Evolutionary conservation across 2,888 invertebrate species (phyloP), one percentile per base, ranked within the genome.

Genomic region (Andrena dorsata): DNA sequence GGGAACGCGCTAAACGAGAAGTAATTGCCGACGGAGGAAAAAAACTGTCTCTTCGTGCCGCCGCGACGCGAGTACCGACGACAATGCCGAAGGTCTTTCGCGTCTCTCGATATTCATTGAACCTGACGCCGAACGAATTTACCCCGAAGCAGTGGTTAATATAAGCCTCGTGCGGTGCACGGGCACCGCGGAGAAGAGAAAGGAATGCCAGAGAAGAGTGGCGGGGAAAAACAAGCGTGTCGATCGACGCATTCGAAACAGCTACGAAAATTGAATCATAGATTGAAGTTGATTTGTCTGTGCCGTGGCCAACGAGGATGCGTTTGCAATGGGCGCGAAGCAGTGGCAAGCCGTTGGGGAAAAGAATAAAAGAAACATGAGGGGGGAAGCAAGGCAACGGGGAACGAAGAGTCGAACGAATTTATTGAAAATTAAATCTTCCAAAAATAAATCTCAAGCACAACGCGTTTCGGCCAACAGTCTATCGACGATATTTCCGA

Each of bases 361-460:
- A 56, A 65, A 58, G 75, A 64, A 64, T 69, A 41, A 56, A 64
- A 60, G 23, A 23, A 26, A 26, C 23, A 13, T 23, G n/a, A 0
- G 10, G 32, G 32, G 35, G 35, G 23, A 20, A 70, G 56, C 76
- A 32, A 35, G 28, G 28, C 23, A 4, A 56, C 70, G 35, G 75
- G 26, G 49, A 70, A 53, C 76, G 80, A 81, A 77, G 83, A 78
- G 78, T 66, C 56, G 69, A 74, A 60, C 61, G 82, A 85, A 88
- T 88, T 88, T 86, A 84, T 88, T 83, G 86, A 87, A 84, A 88
- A 88, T 88, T 87, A 81, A 88, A 88, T 89, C 82, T 83, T 32
- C 30, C 64, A 49, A 49, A 71, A 77, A 64, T 71, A 71, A 71
- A 77, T 77, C 65, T 60, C 35, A 60, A 30, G 70, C 70, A 26